phyloP scores from a whole-genome alignment of 53 echinoderm and acorn worm species.

The Stichopus horrens region DNA sequence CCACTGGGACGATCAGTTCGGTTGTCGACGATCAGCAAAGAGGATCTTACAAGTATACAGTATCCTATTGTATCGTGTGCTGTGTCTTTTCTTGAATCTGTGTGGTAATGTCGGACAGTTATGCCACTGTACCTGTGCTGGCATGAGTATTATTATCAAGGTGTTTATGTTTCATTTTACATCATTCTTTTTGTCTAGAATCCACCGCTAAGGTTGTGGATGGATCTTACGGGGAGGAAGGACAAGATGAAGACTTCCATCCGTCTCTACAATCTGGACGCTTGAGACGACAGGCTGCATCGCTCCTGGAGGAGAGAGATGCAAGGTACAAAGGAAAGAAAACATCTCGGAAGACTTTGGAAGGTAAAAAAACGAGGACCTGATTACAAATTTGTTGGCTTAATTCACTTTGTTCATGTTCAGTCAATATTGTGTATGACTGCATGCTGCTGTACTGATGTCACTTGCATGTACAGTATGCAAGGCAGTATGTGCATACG shows the following conservation, averaged over 20 bases:
- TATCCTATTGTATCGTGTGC: too few relatives aligned
- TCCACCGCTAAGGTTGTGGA: background rate
- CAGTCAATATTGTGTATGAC: too few relatives aligned
- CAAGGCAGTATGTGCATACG: too few relatives aligned
- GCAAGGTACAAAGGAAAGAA: conserved; percentile 67
- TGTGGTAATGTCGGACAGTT: background rate
- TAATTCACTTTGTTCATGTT: too few relatives aligned
- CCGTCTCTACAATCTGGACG: conserved; percentile 18
- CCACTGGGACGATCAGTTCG: too few relatives aligned
- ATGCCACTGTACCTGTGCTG: background rate
- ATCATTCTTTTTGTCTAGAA: background rate
- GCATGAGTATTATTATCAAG: background rate
- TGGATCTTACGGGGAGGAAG: background rate
- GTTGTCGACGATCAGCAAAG: too few relatives aligned
- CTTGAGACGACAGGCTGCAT: conserved; percentile 12
- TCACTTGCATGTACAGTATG: too few relatives aligned
- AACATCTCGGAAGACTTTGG: conserved; percentile 58
- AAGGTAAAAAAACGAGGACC: background rate
- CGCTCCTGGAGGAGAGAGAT: conserved; percentile 49
- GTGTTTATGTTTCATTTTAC: background rate
- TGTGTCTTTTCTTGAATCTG: too few relatives aligned
- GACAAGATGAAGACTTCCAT: background rate
- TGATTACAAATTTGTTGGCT: too few relatives aligned
- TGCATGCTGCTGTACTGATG: too few relatives aligned
- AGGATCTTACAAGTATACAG: too few relatives aligned